Evolutionary conservation across 2,113 vertebrate genomes (phyloP).

Genomic region (Corvus moneduloides): DNA sequence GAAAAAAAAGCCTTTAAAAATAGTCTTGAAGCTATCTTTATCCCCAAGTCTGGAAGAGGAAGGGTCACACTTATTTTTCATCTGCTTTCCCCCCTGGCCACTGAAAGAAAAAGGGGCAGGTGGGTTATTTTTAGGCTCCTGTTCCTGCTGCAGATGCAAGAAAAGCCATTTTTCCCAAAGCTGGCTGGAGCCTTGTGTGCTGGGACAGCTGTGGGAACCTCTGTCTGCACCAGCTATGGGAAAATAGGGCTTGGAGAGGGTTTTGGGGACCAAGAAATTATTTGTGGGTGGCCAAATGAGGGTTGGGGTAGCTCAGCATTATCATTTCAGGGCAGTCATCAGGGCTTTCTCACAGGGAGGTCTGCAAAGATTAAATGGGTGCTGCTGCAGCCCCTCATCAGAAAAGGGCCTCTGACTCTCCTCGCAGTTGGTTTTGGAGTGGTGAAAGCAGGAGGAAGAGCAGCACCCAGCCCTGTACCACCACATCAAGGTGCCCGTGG

Average conservation of each 20-base stretch:
- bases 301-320: neutral
- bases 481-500: accelerated
- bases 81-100: neutral
- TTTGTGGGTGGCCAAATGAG: neutral
- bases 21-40: neutral
- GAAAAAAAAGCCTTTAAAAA: neutral
- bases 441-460: neutral
- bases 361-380: neutral
- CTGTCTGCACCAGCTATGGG: neutral
- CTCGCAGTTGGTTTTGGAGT: accelerated
- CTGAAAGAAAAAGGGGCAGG: neutral
- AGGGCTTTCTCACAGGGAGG: neutral
- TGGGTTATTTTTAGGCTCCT: neutral
- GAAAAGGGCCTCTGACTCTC: neutral
- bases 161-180: neutral
- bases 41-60: neutral
- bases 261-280: neutral
- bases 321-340: neutral
- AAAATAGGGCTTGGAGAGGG: neutral
- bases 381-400: neutral
- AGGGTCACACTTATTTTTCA: neutral
- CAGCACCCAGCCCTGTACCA: accelerated
- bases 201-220: neutral
- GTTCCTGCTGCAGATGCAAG: neutral
- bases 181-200: neutral